These are phyloP conservation scores for Sinella curviseta DNA, from an alignment of 1,140 invertebrate genomes.

Conservation along the genomic window DNA sequence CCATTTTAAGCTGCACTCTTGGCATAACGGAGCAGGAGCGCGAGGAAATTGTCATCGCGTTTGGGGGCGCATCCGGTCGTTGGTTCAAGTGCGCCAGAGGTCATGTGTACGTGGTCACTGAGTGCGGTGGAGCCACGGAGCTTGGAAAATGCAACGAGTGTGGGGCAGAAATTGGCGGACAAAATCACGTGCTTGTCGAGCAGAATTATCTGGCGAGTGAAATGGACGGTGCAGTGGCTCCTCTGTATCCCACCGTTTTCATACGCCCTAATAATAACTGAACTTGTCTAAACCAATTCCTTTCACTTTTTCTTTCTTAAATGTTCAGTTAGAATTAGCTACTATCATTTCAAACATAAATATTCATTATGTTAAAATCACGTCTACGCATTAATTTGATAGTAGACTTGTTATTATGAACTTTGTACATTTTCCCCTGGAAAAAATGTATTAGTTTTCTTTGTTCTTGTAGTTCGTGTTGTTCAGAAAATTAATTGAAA, in stretches of 20 bases:
- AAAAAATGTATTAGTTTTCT: too few relatives aligned
- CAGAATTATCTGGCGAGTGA: not conserved
- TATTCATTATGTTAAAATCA: too few relatives aligned
- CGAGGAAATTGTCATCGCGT: conserved; percentile 63
- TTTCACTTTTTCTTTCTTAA: too few relatives aligned
- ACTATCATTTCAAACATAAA: too few relatives aligned
- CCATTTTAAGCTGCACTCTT: too few relatives aligned
- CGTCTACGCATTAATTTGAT: too few relatives aligned
- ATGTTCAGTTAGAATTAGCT: too few relatives aligned
- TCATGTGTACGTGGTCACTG: conserved; percentile 68
- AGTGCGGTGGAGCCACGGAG: conserved; percentile 70
- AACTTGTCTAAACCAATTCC: too few relatives aligned
- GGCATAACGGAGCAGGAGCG: conserved; percentile 61
- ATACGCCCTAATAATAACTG: not conserved
- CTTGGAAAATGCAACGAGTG: conserved; percentile 64
- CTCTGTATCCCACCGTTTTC: not conserved
- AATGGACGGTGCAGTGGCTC: conserved; percentile 10
- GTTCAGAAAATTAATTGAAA: too few relatives aligned
- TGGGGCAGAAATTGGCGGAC: conserved; percentile 64
- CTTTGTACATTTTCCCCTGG: too few relatives aligned
- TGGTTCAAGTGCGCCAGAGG: conserved; percentile 76
- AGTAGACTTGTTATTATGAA: too few relatives aligned
- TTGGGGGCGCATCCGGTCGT: conserved; percentile 63
- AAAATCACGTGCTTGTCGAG: conserved; percentile 57
- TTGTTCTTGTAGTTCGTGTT: too few relatives aligned